phyloP scores from a whole-genome alignment of 2,113 vertebrate species.

The Podocnemis expansa region DNA sequence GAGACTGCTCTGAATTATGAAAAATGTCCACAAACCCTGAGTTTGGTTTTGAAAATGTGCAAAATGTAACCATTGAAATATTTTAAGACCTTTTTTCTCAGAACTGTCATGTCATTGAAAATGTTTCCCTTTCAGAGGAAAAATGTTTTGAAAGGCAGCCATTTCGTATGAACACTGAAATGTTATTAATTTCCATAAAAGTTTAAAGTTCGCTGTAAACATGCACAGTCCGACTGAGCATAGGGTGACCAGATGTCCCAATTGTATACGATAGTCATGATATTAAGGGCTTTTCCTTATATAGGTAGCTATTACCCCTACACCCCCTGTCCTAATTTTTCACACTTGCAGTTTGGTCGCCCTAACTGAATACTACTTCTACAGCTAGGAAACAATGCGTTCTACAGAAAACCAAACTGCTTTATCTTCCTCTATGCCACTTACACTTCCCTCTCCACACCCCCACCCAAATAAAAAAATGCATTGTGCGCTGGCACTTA shows the following conservation, averaged over 20 bases:
- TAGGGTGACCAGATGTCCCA: too few species aligned
- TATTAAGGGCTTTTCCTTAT: too few species aligned
- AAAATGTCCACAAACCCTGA: background rate
- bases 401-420: constrained; percentile 29
- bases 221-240: background rate
- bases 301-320: too few species aligned
- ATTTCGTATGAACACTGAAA: background rate
- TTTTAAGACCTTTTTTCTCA: background rate
- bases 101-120: background rate
- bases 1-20: background rate
- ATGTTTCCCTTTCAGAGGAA: accelerated
- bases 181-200: constrained; percentile 17
- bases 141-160: background rate
- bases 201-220: constrained; percentile 47
- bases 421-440: constrained; percentile 8
- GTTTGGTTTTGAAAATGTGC: background rate
- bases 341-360: too few species aligned
- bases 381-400: background rate
- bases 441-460: background rate
- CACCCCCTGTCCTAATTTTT: too few species aligned
- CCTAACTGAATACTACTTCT: background rate
- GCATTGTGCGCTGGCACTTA: background rate
- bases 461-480: background rate
- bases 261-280: too few species aligned
- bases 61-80: background rate